phyloP scores from a whole-genome alignment of 2,797 vertebrate genomes.

The Heterohyrax brucei region DNA sequence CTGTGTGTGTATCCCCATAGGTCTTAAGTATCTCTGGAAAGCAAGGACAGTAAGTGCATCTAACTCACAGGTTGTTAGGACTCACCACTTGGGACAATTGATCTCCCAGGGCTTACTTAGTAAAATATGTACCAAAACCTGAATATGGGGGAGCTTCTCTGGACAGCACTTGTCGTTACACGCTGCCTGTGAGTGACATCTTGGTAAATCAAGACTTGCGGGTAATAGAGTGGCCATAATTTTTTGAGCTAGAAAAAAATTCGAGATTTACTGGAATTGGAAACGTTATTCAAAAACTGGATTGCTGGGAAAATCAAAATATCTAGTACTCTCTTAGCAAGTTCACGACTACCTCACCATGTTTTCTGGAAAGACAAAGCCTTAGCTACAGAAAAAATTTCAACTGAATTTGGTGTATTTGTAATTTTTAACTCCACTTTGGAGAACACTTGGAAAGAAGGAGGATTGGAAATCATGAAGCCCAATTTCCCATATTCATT shows the following conservation, averaged over 20 bases:
- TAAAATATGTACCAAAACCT: not conserved
- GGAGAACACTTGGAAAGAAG: not conserved
- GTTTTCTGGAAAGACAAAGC: not conserved
- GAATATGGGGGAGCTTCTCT: not conserved
- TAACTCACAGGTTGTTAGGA: not conserved
- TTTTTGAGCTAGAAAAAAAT: not conserved
- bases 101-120: not conserved
- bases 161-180: not conserved
- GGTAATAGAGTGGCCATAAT: not conserved
- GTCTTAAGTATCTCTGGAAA: not conserved
- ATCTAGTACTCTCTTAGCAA: not conserved
- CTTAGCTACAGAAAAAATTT: not conserved
- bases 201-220: not conserved
- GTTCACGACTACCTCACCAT: not conserved
- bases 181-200: not conserved
- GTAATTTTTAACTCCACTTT: conserved; percentile 56
- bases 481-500: not conserved
- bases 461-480: not conserved
- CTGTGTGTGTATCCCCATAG: not conserved
- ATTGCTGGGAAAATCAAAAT: conserved; percentile 3
- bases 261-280: not conserved
- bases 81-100: not conserved
- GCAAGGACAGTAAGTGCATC: not conserved
- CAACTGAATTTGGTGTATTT: not conserved
- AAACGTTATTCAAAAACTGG: not conserved